Evolutionary conservation across 2,888 invertebrate genomes (phyloP), one percentile per base, ranked within the genome.

Genomic region (Clanis bilineata): DNA sequence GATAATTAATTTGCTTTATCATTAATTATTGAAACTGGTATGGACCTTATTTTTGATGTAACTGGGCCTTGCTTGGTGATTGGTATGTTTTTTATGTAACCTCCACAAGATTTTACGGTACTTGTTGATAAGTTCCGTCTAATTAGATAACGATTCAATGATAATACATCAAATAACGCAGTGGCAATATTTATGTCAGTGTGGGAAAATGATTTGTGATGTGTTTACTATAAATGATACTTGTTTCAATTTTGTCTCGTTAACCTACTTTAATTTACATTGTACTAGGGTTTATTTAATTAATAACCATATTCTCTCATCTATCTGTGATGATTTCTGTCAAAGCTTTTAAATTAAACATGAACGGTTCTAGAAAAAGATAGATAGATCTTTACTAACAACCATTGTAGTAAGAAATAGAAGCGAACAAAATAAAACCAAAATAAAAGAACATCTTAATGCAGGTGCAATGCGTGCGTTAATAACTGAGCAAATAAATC

Each of bases 401-500:
- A n/a, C n/a, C n/a, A n/a, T n/a, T n/a, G n/a, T n/a, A n/a, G n/a
- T n/a, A n/a, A n/a, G n/a, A n/a, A n/a, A n/a, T n/a, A n/a, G n/a
- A n/a, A n/a, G n/a, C n/a, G n/a, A n/a, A n/a, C n/a, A n/a, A n/a
- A n/a, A n/a, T n/a, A n/a, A n/a, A n/a, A n/a, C n/a, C n/a, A n/a
- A n/a, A n/a, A n/a, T n/a, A 51, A 18, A 21, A 2, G 7, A 6
- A 18, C 32, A 7, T 5, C 32, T 10, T 22, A 22, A 44, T n/a
- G 18, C 28, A 51, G 32, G 32, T 10, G 51, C 10, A 51, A 51
- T 32, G 32, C 51, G 32, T 51, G 51, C 51, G 51, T 51, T 51
- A 51, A 32, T 51, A 51, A 51, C 32, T 18, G 10, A 51, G 32
- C 28, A 51, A 51, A 51, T 51, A 51, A 51, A 51, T 51, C 51